Evolutionary conservation across 2,888 invertebrate genomes (phyloP), one percentile per base, ranked within the genome.

Genomic region (Pachymerium ferrugineum): DNA sequence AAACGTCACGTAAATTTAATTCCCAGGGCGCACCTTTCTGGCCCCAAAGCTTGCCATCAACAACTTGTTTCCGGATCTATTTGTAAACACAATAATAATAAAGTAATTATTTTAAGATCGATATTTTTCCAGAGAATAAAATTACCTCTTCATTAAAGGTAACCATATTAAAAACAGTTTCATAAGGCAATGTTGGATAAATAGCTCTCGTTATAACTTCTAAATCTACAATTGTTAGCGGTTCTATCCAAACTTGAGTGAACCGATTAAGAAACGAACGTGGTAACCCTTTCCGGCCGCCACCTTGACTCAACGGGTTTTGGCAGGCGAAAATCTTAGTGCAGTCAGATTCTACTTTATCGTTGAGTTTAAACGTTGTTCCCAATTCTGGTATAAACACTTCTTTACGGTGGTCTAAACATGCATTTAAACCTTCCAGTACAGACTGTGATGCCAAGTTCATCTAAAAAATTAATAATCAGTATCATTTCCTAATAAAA

Each of bases 361-460:
- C 74, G 84, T 82, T 80, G 86, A 89, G 80, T 74, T 87, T 85
- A 81, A 98, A 98, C 0, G 90, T 90, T 82, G 88, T 89, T 70
- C 91, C 93, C 12, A 99, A 85, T 84, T 99, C 99, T 0, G 99
- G 96, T 74, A 99, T 91, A 81, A 88, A 99, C 25, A 99, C 89
- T 84, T 97, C 94, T 0, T 94, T 94, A 79, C 99, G 87, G 82
- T 99, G 99, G 86, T 99, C 99, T 74, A 99, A 87, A 80, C 98
- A 97, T 0, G 99, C 98, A 82, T 99, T 99, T 2, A 99, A 86
- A 30, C 98, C 99, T 86, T 99, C 99, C 14, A 99, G 85, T 0
- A 99, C 98, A 0, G 97, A 94, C 82, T 99, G 99, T 0, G 98
- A 97, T 0, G 99, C 99, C 77, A 99, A 86, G 86, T 99, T 99